phyloP scores from a whole-genome alignment of 2,888 invertebrate species.

The Shargacucullia verbasci region DNA sequence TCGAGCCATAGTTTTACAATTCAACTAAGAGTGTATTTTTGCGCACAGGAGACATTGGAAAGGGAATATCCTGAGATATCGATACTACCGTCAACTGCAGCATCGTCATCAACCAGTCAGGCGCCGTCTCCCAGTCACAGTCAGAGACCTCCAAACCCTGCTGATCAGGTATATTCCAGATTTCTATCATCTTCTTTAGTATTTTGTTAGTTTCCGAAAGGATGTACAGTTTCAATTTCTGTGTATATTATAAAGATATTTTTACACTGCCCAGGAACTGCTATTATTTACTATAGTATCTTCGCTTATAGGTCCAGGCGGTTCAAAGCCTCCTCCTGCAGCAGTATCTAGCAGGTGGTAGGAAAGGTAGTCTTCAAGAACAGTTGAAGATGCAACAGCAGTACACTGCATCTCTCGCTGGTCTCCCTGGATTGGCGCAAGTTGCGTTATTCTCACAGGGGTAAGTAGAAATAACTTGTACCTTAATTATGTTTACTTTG shows the following conservation, averaged over 20 bases:
- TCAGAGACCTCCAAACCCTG: slow-evolving; percentile 82
- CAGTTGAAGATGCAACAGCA: slow-evolving; percentile 86
- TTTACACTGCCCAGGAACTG: neutral
- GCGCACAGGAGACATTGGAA: slow-evolving; percentile 85
- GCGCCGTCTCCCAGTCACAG: slow-evolving; percentile 81
- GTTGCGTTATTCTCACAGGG: slow-evolving; percentile 85
- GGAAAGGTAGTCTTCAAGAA: slow-evolving; percentile 82
- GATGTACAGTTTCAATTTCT: too few relatives aligned
- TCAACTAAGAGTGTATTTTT: slow-evolving; percentile 52
- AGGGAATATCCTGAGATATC: slow-evolving; percentile 88
- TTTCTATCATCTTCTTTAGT: too few relatives aligned
- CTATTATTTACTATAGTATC: neutral
- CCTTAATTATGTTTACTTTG: too few relatives aligned
- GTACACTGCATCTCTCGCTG: slow-evolving; percentile 83
- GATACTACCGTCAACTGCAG: slow-evolving; percentile 86
- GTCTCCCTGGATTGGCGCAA: slow-evolving; percentile 82
- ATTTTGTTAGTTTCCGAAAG: too few relatives aligned
- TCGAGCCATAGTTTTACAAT: slow-evolving; percentile 31
- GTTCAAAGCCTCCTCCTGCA: slow-evolving; percentile 86
- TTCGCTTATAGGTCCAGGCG: slow-evolving; percentile 78
- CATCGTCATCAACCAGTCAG: slow-evolving; percentile 79
- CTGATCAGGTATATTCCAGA: slow-evolving; percentile 77
- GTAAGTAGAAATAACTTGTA: slow-evolving; percentile 62
- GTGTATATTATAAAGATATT: too few relatives aligned
- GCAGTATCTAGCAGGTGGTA: slow-evolving; percentile 83